Evolutionary conservation across 2,113 vertebrate genomes (phyloP).

Genomic region (Oryctolagus cuniculus): mOryCun1.1 NC_091435.1:73514001-73514500

Average conservation of each 20-base stretch:
- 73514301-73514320: not conserved
- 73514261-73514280: not conserved
- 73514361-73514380: slow-evolving; percentile 52
- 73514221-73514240: not conserved
- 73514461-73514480: slow-evolving; percentile 31
- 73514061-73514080: not conserved
- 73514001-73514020: not conserved
- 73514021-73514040: not conserved
- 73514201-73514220: not conserved
- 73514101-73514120: not conserved
- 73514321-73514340: not conserved
- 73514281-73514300: not conserved
- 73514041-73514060: not conserved
- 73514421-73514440: slow-evolving; percentile 32
- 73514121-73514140: slow-evolving; percentile 14
- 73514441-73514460: slow-evolving; percentile 1
- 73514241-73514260: not conserved
- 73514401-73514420: not conserved
- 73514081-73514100: not conserved
- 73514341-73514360: not conserved
- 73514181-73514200: not conserved
- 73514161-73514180: not conserved
- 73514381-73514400: slow-evolving; percentile 21
- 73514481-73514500: slow-evolving; percentile 22
- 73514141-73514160: not conserved